Evolutionary conservation across 2,113 vertebrate genomes (phyloP), one percentile per base, ranked within the genome.

Genomic region (Macaca nemestrina): DNA sequence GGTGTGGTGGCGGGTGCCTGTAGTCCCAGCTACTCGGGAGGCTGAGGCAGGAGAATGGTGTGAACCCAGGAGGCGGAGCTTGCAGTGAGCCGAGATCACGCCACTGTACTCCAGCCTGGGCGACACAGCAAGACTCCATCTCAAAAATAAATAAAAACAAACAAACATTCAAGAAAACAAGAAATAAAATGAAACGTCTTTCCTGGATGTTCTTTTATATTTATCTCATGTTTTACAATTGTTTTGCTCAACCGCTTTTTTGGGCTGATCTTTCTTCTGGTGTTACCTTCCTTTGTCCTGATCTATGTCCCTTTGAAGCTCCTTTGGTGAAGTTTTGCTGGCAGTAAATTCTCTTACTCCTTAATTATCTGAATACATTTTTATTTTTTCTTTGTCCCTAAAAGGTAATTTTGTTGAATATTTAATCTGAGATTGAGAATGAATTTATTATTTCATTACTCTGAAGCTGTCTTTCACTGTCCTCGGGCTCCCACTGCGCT

Each of bases 1-100:
- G 0, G 0, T 6, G 2, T 55, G 52, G 52, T 55, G 52, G 52
- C 2, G 6, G 52, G 17, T 0, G 0, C 52, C 52, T 55, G 52
- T 55, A 55, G 52, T 55, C 2, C 52, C 52, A 55, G 52, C 18
- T 55, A 55, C 18, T 55, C 6, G 0, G 52, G 52, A 55, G 52
- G 52, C 52, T 20, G 52, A 55, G 52, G 52, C 52, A 55, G 52
- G 2, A 55, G 52, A 55, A 20, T 7, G 52, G 52, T 7, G 16
- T 7, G 52, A 55, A 55, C 52, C 52, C 6, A 18, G 52, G 52
- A 55, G 52, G 6, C 0, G 0, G 18, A 55, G 52, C 52, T 20
- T 55, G 52, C 18, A 6, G 18, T 55, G 52, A 55, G 6, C 52
- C 6, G 6, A 55, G 52, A 55, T 55, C 2, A 0, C 0, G 2